A percentile compares a stretch with the other conserved stretches of the same genome.
Evolutionary conservation across 2,113 vertebrate genomes (phyloP).

Genomic region (Suncus etruscus): DNA sequence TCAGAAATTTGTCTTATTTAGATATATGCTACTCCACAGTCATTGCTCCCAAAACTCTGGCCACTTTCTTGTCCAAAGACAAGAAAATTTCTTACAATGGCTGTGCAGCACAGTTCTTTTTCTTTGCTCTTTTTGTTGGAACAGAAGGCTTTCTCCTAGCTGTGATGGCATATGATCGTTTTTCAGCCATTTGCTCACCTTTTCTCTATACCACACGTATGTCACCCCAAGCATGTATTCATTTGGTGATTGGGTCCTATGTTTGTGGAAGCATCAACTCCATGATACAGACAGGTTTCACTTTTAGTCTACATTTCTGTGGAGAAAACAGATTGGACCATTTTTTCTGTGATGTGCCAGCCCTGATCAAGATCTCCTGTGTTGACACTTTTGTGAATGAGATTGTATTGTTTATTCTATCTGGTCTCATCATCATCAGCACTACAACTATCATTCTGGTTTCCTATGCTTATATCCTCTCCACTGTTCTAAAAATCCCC

Average conservation of each 20-base stretch:
- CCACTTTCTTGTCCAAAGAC: conserved; percentile 69
- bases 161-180: conserved; percentile 81
- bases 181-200: conserved; percentile 78
- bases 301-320: conserved; percentile 82
- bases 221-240: conserved; percentile 73
- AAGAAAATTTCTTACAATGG: conserved; percentile 79
- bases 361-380: conserved; percentile 79
- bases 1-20: conserved; percentile 79
- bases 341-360: conserved; percentile 84
- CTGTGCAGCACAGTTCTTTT: conserved; percentile 83
- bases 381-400: conserved; percentile 72
- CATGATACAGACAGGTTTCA: conserved; percentile 81
- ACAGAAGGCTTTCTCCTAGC: conserved; percentile 82
- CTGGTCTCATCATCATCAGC: conserved; percentile 75
- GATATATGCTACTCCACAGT: conserved; percentile 83
- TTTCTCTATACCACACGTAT: conserved; percentile 68
- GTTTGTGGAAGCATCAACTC: conserved; percentile 80
- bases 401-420: conserved; percentile 71
- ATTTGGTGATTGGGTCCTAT: conserved; percentile 77
- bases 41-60: conserved; percentile 80
- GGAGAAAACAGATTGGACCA: conserved; percentile 75
- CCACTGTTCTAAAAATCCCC: conserved; percentile 75
- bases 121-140: conserved; percentile 83
- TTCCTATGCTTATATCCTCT: conserved; percentile 79
- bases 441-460: conserved; percentile 76